A percentile compares a stretch with the other conserved stretches of the same genome.
These are phyloP conservation scores for Euclidia mi DNA, from an alignment of 2,888 invertebrate species.

Conservation along the genomic window DNA sequence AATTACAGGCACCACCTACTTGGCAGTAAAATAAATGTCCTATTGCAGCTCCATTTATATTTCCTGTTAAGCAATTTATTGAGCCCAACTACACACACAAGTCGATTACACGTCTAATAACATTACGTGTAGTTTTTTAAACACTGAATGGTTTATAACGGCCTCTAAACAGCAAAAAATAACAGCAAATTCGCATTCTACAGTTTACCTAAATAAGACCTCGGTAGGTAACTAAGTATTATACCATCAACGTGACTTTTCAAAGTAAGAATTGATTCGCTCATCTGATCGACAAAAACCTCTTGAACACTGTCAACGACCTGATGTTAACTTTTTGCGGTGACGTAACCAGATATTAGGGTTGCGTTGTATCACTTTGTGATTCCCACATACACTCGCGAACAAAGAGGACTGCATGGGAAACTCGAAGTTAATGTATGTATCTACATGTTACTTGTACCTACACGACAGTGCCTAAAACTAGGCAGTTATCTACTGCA, in stretches of 20 bases:
- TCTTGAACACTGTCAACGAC: conserved; percentile 60
- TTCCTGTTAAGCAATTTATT: conserved; percentile 43
- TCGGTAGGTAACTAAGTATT: neutral
- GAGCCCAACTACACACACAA: conserved; percentile 22
- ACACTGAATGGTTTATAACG: conserved; percentile 29
- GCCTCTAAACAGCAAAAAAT: conserved; percentile 17
- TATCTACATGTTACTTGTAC: too few species aligned
- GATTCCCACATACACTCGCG: neutral
- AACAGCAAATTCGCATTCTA: neutral
- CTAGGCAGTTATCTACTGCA: too few species aligned
- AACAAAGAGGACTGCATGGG: neutral
- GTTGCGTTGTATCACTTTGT: conserved; percentile 13
- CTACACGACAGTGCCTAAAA: too few species aligned
- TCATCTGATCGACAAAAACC: conserved; percentile 43
- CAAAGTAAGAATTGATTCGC: conserved; percentile 9
- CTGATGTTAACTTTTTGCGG: conserved; percentile 58
- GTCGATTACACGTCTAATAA: conserved; percentile 34
- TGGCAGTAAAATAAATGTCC: conserved; percentile 28
- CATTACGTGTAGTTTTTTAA: conserved; percentile 34
- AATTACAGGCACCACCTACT: conserved; percentile 11
- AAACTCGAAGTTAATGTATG: too few species aligned
- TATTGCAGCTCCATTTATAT: conserved; percentile 28
- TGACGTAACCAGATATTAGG: conserved; percentile 60
- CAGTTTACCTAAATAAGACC: neutral
- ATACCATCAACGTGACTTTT: neutral